Percentiles rank a stretch among this genome's conserved stretches.
These are phyloP conservation scores for Pachypsylla venusta DNA, from an alignment of 1,140 invertebrate species.

Conservation along the genomic window DNA sequence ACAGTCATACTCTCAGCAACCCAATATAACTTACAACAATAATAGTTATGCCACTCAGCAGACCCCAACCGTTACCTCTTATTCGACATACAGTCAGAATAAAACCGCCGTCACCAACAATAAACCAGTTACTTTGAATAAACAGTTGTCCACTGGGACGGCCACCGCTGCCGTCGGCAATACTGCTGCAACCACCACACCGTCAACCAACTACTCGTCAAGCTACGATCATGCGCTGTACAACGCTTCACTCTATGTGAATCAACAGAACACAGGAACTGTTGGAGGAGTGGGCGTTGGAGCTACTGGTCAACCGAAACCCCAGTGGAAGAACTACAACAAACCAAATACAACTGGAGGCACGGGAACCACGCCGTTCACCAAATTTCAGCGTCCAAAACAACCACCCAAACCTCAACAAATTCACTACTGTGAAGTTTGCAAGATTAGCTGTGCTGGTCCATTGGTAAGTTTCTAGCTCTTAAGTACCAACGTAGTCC, in stretches of 20 bases:
- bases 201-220: background rate
- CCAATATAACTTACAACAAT: too few relatives aligned
- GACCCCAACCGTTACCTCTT: too few relatives aligned
- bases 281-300: background rate
- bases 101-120: too few relatives aligned
- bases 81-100: too few relatives aligned
- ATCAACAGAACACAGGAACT: background rate
- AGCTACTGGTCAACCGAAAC: background rate
- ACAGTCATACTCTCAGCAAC: too few relatives aligned
- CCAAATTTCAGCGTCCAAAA: background rate
- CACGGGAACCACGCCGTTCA: background rate
- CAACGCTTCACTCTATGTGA: conserved; percentile 8
- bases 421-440: conserved; percentile 89
- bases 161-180: too few relatives aligned
- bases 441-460: conserved; percentile 94
- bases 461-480: conserved; percentile 55
- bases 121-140: too few relatives aligned
- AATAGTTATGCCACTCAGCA: too few relatives aligned
- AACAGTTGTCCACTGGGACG: too few relatives aligned
- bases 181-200: background rate
- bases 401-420: conserved; percentile 71
- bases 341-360: background rate
- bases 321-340: conserved; percentile 1
- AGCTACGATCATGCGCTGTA: conserved; percentile 9
- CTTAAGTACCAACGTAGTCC: background rate